Percentiles rank a stretch among this genome's conserved stretches.
Evolutionary conservation across 2,888 invertebrate species (phyloP).

Genomic region (Pseudococcus viburni): DNA sequence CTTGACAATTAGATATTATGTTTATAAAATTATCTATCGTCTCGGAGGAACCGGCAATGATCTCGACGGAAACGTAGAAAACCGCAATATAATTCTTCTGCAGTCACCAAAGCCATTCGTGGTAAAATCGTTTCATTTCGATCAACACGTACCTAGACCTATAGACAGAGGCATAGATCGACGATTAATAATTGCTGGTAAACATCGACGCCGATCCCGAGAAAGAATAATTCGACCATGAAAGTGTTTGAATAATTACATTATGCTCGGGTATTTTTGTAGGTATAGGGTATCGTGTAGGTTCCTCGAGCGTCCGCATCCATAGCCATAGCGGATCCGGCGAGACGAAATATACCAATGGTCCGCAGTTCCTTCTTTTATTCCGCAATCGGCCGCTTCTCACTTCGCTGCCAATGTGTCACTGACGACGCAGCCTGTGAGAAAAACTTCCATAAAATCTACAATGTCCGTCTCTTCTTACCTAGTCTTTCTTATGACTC

Average conservation of each 20-base stretch:
- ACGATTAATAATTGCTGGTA: conserved; percentile 62
- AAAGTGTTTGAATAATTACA: conserved; percentile 66
- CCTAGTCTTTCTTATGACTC: not conserved
- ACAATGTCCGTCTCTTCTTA: conserved; percentile 7
- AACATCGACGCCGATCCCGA: conserved; percentile 38
- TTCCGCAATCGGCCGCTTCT: not conserved
- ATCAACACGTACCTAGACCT: not conserved
- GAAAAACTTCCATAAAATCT: conserved; percentile 40
- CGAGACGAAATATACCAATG: conserved; percentile 63
- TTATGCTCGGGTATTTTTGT: conserved; percentile 57
- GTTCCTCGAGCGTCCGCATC: not conserved
- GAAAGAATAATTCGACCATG: conserved; percentile 59
- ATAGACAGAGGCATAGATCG: not conserved
- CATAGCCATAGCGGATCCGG: conserved; percentile 56
- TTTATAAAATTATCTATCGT: conserved; percentile 22
- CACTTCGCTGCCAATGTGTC: not conserved
- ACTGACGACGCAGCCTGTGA: not conserved
- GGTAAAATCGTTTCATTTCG: conserved; percentile 44
- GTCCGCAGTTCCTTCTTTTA: conserved; percentile 61
- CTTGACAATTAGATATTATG: conserved; percentile 36
- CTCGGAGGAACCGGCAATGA: not conserved
- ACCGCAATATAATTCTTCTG: not conserved
- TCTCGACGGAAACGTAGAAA: not conserved
- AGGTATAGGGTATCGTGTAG: not conserved
- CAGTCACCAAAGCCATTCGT: not conserved